Evolutionary conservation across 2,113 vertebrate species (phyloP).

Genomic region (Aegithalos caudatus): DNA sequence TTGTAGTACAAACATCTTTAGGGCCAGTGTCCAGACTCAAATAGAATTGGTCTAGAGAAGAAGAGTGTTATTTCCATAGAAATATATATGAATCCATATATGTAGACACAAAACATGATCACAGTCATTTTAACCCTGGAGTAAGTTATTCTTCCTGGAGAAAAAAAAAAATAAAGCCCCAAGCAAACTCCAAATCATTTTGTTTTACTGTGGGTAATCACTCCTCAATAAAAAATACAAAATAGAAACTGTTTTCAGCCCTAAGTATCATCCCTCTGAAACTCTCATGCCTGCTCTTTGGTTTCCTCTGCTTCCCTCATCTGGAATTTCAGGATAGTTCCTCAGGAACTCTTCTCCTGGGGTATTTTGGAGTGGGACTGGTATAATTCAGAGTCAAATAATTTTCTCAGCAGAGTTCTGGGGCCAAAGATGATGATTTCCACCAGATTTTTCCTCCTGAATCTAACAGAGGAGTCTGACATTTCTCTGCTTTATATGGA

Average conservation of each 20-base stretch:
- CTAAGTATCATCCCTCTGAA: background rate
- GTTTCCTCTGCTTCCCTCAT: background rate
- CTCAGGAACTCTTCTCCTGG: background rate
- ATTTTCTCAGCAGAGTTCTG: background rate
- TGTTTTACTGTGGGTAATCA: background rate
- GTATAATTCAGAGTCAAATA: background rate
- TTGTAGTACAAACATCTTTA: background rate
- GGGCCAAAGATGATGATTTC: background rate
- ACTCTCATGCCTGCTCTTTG: background rate
- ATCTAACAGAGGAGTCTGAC: background rate
- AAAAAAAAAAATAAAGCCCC: rapidly evolving
- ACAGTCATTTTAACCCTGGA: background rate
- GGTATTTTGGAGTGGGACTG: rapidly evolving
- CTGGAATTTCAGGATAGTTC: background rate
- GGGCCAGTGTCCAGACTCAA: background rate
- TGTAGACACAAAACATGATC: background rate
- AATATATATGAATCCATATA: background rate
- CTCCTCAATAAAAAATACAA: background rate
- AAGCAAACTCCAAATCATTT: background rate
- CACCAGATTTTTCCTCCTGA: background rate
- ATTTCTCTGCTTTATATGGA: background rate
- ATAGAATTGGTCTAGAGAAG: background rate
- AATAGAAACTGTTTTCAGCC: background rate
- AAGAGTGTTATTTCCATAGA: background rate
- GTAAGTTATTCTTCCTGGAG: background rate